Evolutionary conservation across 2,797 vertebrate species (phyloP).

Genomic region (Alfaro cultratus): DNA sequence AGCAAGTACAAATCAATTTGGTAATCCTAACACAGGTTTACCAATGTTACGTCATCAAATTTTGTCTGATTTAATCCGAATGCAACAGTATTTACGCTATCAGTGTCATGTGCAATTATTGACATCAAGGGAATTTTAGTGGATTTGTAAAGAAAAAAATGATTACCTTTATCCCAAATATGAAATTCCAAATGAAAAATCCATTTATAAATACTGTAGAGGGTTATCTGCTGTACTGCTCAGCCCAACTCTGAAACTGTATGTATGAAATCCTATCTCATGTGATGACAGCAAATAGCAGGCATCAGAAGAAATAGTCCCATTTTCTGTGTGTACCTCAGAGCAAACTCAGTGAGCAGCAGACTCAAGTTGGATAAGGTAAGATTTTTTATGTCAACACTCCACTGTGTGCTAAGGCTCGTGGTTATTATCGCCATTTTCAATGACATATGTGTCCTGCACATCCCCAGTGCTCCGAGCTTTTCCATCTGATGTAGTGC

Average conservation of each 20-base stretch:
- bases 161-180: background rate
- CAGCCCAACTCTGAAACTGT: background rate
- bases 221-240: background rate
- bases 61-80: background rate
- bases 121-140: background rate
- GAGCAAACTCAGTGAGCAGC: background rate
- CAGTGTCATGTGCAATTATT: background rate
- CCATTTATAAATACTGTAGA: background rate
- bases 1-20: background rate
- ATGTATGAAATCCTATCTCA: background rate
- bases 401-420: background rate
- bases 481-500: background rate
- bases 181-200: background rate
- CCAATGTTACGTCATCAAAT: background rate
- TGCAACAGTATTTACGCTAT: background rate
- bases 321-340: background rate
- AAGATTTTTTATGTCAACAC: constrained; percentile 1
- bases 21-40: background rate
- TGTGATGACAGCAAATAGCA: constrained; percentile 1
- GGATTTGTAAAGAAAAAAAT: background rate
- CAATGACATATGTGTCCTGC: background rate
- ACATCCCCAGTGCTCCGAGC: background rate
- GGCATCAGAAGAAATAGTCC: background rate
- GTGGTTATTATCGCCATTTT: background rate
- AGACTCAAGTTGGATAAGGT: background rate